Evolutionary conservation across 1,140 invertebrate genomes (phyloP), one percentile per base, ranked within the genome.

Genomic region (Lepidotrigona ventralis): DNA sequence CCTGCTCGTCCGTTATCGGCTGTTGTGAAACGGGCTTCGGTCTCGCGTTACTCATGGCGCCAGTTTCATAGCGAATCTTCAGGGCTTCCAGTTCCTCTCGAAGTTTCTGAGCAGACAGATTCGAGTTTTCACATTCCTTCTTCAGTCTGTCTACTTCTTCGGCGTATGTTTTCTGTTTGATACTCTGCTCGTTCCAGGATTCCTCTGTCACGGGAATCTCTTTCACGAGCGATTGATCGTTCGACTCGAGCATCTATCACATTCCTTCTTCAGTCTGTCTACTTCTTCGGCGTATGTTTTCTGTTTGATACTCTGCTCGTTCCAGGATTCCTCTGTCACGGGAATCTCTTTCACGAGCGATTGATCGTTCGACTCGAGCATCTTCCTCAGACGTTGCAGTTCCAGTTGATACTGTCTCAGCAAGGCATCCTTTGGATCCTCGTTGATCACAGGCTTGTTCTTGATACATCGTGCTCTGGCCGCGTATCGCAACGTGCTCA

Each of bases 401-500:
- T 98, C 98, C 86, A 98, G 95, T 91, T 99, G 98, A 92, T 98
- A 99, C 91, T 99, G 96, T 46, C 97, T 93, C 0, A 99, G 93
- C 86, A 98, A 95, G 9, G 98, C 97, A 90, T 99, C 98, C 93
- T 99, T 99, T 0, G 82, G 82, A 8, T 99, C 95, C 93, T 99
- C 98, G 93, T 99, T 99, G 17, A 99, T 97, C 90, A 96, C 96
- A 0, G 98, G 98, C 89, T 98, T 98, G 92, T 99, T 99, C 90
- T 97, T 96, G 79, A 99, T 99, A 90, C 98, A 98, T 93, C 99
- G 98, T 11, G 98, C 98, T 86, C 98, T 95, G 87, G 98, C 98
- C 0, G 98, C 98, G 92, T 97, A 98, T 79, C 98, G 95, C 11
- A 99, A 92, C 0, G 98, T 99, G 21, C 97, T 97, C 15, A 99